Percentiles rank a stretch among this genome's conserved stretches.
These are phyloP conservation scores for Syrista parreyssii DNA, from an alignment of 2,888 invertebrate species.

Conservation along the genomic window DNA sequence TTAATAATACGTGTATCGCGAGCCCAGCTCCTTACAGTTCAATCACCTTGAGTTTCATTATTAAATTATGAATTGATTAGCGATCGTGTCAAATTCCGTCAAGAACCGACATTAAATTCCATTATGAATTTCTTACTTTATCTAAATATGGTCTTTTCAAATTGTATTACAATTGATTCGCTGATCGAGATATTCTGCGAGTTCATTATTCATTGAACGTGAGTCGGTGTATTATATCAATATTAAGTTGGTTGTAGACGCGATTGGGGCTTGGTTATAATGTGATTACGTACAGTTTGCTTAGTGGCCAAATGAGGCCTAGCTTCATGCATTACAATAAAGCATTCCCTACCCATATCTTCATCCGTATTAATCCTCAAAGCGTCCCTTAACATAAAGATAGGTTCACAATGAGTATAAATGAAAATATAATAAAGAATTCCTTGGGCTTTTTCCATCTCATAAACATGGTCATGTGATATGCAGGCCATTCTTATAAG, in stretches of 20 bases:
- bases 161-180: background rate
- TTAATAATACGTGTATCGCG: conserved; percentile 13
- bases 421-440: too few species aligned
- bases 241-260: background rate
- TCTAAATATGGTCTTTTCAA: background rate
- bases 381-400: background rate
- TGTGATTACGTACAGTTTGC: background rate
- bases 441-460: too few species aligned
- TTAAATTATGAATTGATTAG: background rate
- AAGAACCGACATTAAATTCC: background rate
- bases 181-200: background rate
- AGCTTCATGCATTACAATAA: background rate
- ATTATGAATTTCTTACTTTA: background rate
- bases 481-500: too few species aligned
- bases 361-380: background rate
- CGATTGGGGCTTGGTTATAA: background rate
- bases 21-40: background rate
- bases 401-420: too few species aligned
- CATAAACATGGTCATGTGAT: too few species aligned
- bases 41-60: background rate
- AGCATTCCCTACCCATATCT: background rate
- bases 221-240: background rate
- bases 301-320: background rate
- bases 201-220: background rate
- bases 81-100: background rate